Base-by-base conservation (phyloP, 2,888 invertebrate species). In the Anagyrus pseudococci region DNA sequence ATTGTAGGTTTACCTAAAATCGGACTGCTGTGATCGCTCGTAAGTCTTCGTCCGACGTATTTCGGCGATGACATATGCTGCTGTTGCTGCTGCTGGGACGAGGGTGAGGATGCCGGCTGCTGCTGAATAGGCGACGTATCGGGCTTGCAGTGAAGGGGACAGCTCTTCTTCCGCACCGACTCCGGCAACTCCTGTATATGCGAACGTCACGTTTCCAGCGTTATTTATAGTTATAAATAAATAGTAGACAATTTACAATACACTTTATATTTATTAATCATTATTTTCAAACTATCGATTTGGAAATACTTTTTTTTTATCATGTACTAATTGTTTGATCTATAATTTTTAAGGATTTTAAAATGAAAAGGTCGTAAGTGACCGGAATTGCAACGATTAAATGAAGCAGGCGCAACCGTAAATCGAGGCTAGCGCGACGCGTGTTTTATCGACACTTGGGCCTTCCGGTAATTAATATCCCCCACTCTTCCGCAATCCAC, bases 131-230 rank as follows among this genome's bases (percentile, higher is more conserved):
- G 43, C 19, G 43, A 17, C 17, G 43, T 2, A 8, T 41, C 41
- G 41, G 19, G 17, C 43, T 41, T 41, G 41, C 41, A 76, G 60
- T 77, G 76, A 43, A 77, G 52, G 2, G 75, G 77, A 57, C 75
- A 77, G 61, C 72, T 75, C 66, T 68, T 71, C 58, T 73, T 71
- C 50, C 71, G 64, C 46, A 70, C 50, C 4, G 71, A 66, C 26
- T 77, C 77, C 20, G 71, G 60, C 7, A 62, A 22, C 8, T 72
- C 71, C 61, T 68, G 54, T 17, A 63, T n/a, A n/a, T n/a, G n/a
- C n/a, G n/a, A n/a, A n/a, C n/a, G n/a, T n/a, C n/a, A 66, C 3
- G 3, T 37, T 37, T 2, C 33, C 2, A 15, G n/a, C 1, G 47
- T 29, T 29, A 10, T 7, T 7, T 29, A 7, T 29, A 7, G 29